phyloP scores from a whole-genome alignment of 2,888 invertebrate species.

The Syritta pipiens region DNA sequence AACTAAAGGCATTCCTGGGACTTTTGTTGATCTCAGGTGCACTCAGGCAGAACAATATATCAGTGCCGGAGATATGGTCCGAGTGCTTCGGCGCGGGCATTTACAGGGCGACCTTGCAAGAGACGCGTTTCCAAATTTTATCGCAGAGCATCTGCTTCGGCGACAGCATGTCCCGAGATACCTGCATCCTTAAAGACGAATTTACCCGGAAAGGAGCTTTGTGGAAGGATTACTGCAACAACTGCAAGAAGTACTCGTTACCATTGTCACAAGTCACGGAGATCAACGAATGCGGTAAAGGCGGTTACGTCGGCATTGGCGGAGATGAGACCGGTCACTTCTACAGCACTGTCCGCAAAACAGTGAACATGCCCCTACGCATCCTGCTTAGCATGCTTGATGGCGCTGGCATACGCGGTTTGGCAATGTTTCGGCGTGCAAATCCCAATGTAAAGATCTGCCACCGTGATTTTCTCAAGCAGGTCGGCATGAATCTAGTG shows the following conservation, averaged over 20 bases:
- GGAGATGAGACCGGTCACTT: background rate
- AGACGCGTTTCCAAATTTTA: slow-evolving; percentile 3
- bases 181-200: background rate
- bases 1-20: slow-evolving; percentile 25
- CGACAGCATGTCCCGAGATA: background rate
- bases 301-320: background rate
- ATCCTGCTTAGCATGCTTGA: slow-evolving; percentile 25
- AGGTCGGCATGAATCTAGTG: slow-evolving; percentile 16
- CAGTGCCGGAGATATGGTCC: slow-evolving; percentile 18
- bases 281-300: background rate
- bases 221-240: background rate
- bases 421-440: background rate
- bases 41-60: slow-evolving; percentile 6
- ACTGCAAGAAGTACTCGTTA: slow-evolving; percentile 10
- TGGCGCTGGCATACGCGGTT: background rate
- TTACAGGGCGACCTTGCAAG: slow-evolving; percentile 6
- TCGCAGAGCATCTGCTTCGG: background rate
- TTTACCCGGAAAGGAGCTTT: background rate
- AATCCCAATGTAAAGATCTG: background rate
- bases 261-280: background rate
- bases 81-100: slow-evolving; percentile 28
- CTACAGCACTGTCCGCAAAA: slow-evolving; percentile 23
- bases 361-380: slow-evolving; percentile 2
- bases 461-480: slow-evolving; percentile 15
- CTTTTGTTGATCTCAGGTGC: slow-evolving; percentile 10